Evolutionary conservation across 92 coral and sea anemone genomes (phyloP), one percentile per base, ranked within the genome.

Genomic region (Chrysogorgia sp.): DNA sequence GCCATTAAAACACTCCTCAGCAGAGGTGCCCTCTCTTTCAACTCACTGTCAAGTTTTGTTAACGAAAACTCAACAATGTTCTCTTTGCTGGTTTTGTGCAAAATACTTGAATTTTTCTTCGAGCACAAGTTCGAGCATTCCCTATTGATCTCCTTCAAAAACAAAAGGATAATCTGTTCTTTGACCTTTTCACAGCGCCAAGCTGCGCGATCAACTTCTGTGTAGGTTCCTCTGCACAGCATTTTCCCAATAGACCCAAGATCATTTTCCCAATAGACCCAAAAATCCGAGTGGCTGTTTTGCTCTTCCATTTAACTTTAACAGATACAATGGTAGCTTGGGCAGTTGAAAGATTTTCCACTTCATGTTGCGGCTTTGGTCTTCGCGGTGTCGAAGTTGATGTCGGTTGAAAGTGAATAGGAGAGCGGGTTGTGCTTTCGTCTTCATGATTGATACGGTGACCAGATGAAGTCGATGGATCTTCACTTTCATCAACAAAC

Each of bases 221-320:
- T n/a, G n/a, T n/a, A n/a, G n/a, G n/a, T n/a, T n/a, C n/a, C n/a
- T 1, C 83, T 23, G 34, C 81, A 81, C 6, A 90, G 76, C 91
- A 86, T 90, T 77, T 90, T 87, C 1, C 94, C 87, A 0, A 90
- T 61, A 30, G 83, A 81, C 32, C 83, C 89, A 0, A 90, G 66
- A 43, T 85, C 89, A 41, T 70, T 60, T 52, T 17, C 43, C 43
- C 43, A 37, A 37, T 12, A 4, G 43, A 21, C 85, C 88, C 21
- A 89, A 81, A 29, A 59, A n/a, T 80, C 64, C 76, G 81, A 32
- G 70, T 34, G 48, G 32, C 34, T 20, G 71, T 77, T 59, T 76
- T 78, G 40, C 88, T 86, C 23, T 84, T 84, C 71, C 87, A 89
- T 35, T 78, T 67, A 23, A 76, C 86, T 1, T 50, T 74, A 7